These are phyloP conservation scores for Buceros bicornis DNA, from an alignment of 2,797 vertebrate genomes.

Conservation along the genomic window DNA sequence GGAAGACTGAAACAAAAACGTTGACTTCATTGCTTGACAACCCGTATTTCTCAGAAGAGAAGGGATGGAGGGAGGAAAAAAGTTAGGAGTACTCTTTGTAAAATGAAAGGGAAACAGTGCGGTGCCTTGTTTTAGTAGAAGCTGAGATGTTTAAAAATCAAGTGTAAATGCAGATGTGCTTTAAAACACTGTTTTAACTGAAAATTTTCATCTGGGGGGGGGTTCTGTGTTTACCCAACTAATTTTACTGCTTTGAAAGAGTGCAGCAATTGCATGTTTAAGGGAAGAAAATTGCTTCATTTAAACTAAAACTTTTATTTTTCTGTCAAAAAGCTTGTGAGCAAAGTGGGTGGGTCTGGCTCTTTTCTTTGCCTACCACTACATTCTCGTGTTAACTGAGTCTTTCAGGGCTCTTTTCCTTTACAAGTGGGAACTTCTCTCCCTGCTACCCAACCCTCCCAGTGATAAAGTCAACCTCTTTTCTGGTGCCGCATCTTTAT, in stretches of 20 bases:
- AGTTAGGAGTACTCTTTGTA: not conserved
- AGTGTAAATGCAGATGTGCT: not conserved
- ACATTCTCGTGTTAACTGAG: fast-evolving
- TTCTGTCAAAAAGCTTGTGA: not conserved
- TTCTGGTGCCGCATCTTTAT: not conserved
- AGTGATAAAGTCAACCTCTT: not conserved
- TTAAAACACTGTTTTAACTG: not conserved
- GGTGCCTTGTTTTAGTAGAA: not conserved
- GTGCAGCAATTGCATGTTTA: not conserved
- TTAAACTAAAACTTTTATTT: not conserved
- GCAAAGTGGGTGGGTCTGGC: not conserved
- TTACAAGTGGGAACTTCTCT: not conserved
- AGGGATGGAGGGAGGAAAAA: not conserved
- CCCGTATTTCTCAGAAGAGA: not conserved
- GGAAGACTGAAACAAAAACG: not conserved
- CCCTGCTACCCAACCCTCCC: not conserved
- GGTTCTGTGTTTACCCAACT: not conserved
- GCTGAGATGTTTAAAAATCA: not conserved
- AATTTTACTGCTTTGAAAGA: not conserved
- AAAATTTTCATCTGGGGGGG: not conserved
- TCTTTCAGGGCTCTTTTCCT: not conserved
- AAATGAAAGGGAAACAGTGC: not conserved
- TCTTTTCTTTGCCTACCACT: not conserved
- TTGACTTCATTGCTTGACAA: not conserved
- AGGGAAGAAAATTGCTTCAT: slow-evolving; percentile 1